A percentile compares a stretch with the other conserved stretches of the same genome.
These are phyloP conservation scores for Asteroscopus sphinx DNA, from an alignment of 2,888 invertebrate species.

Conservation along the genomic window DNA sequence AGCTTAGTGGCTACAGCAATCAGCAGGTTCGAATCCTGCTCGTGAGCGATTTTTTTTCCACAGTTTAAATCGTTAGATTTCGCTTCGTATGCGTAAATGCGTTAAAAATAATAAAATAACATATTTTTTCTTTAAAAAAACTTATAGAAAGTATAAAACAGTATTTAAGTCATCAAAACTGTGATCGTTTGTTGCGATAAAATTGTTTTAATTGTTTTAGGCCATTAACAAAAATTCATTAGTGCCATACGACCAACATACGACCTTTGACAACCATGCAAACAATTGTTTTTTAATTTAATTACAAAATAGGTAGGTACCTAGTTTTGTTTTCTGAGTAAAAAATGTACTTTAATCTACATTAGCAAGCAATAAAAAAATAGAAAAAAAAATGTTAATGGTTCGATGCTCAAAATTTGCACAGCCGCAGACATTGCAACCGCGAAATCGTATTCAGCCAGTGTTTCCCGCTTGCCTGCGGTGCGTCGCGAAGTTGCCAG, in stretches of 20 bases:
- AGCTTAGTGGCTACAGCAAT: too few species aligned
- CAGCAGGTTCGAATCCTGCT: too few species aligned
- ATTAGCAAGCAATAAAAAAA: background rate
- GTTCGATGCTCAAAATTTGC: conserved; percentile 58
- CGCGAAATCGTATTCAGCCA: conserved; percentile 47
- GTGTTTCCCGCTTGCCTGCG: conserved; percentile 92
- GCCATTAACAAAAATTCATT: background rate
- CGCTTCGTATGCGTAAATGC: too few species aligned
- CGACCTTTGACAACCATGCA: too few species aligned
- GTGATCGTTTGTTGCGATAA: background rate
- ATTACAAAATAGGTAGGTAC: background rate
- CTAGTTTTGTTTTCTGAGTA: too few species aligned
- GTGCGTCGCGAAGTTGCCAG: conserved; percentile 97
- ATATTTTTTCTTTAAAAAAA: too few species aligned
- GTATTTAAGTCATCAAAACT: background rate
- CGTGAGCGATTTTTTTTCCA: too few species aligned
- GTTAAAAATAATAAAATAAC: too few species aligned
- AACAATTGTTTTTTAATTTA: background rate
- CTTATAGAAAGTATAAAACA: background rate
- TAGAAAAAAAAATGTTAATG: background rate
- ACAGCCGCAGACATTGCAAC: conserved; percentile 37
- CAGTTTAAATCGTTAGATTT: too few species aligned
- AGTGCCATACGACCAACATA: background rate
- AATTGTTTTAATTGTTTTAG: background rate
- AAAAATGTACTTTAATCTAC: background rate